Percentiles rank a stretch among this genome's conserved stretches.
phyloP scores from a whole-genome alignment of 1,140 invertebrate genomes.

The Charaxes varanes region DNA sequence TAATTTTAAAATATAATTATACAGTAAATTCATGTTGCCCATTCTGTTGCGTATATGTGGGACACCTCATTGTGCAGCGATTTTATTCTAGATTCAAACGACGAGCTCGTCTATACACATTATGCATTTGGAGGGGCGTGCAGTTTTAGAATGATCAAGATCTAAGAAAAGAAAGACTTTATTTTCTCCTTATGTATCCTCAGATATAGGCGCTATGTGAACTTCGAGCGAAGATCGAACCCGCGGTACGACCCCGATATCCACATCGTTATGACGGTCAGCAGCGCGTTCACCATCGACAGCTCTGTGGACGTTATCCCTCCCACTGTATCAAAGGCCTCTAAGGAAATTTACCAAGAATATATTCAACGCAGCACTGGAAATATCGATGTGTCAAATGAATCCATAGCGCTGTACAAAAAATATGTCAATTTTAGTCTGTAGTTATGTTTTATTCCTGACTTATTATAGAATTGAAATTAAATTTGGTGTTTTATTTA shows the following conservation, averaged over 20 bases:
- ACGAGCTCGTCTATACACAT: too few species aligned
- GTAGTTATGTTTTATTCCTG: constrained; percentile 1
- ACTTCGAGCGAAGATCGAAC: constrained; percentile 73
- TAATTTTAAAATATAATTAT: too few species aligned
- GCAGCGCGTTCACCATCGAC: constrained; percentile 75
- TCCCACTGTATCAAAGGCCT: constrained; percentile 77
- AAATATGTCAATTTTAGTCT: constrained; percentile 52
- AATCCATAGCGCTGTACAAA: constrained; percentile 48
- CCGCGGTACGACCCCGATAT: constrained; percentile 68
- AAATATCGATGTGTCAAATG: constrained; percentile 27
- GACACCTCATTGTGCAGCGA: too few species aligned
- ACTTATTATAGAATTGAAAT: too few species aligned
- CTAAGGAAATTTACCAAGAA: constrained; percentile 79
- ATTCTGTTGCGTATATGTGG: too few species aligned
- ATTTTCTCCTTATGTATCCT: constrained; percentile 1
- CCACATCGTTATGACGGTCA: constrained; percentile 69
- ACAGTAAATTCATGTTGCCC: too few species aligned
- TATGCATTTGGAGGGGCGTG: too few species aligned
- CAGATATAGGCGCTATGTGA: constrained; percentile 86
- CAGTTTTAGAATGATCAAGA: too few species aligned
- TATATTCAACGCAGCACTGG: constrained; percentile 74
- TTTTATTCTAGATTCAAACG: too few species aligned
- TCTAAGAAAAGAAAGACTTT: too few species aligned
- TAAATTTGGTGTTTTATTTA: too few species aligned
- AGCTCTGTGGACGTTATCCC: constrained; percentile 73